phyloP scores from a whole-genome alignment of 2,888 invertebrate species.

The Sinohyriopsis cumingii region DNA sequence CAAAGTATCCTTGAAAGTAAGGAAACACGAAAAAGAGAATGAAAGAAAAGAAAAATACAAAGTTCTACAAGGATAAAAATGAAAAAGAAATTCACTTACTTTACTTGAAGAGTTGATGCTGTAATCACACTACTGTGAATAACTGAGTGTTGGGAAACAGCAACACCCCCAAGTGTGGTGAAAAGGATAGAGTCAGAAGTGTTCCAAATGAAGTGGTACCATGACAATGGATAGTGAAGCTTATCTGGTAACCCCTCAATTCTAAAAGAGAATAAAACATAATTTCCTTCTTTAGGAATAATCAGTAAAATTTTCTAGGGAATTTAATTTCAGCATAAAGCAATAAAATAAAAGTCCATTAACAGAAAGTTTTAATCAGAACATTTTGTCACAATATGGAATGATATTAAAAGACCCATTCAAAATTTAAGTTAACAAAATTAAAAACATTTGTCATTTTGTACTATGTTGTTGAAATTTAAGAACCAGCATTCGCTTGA shows the following conservation, averaged over 20 bases:
- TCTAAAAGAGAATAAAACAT: background rate
- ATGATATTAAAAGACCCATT: no score
- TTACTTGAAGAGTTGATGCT: slow-evolving; percentile 18
- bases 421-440: no score
- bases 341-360: no score
- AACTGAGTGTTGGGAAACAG: slow-evolving; percentile 30
- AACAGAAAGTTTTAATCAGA: no score
- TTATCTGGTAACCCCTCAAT: slow-evolving; percentile 1
- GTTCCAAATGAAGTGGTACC: slow-evolving; percentile 39
- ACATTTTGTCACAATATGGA: no score
- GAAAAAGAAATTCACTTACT: slow-evolving; percentile 23
- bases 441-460: no score
- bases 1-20: no score
- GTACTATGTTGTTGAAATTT: no score
- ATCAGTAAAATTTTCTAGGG: background rate
- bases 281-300: background rate
- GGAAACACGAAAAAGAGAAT: no score
- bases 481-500: no score
- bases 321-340: background rate
- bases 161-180: slow-evolving; percentile 22
- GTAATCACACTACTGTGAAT: slow-evolving; percentile 30
- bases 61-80: no score
- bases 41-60: no score
- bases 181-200: slow-evolving; percentile 32
- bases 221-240: slow-evolving; percentile 14